Percentiles rank a stretch among this genome's conserved stretches.
phyloP scores from a whole-genome alignment of 2,797 vertebrate species.

The Oreochromis mossambicus region DNA sequence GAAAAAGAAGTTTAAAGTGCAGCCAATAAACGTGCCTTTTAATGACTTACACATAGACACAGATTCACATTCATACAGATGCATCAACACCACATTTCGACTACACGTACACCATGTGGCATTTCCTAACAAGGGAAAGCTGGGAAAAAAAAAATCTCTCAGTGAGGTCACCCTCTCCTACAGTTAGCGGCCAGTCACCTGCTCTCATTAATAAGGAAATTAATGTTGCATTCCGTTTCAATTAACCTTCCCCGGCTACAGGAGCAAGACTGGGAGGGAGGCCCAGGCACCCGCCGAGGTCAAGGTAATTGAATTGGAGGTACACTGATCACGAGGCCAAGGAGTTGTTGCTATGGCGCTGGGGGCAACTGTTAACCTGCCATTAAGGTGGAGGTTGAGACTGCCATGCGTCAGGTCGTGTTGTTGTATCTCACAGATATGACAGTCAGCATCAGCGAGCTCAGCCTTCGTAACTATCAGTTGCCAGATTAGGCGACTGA shows the following conservation, averaged over 20 bases:
- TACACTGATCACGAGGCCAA: constrained; percentile 66
- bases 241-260: constrained; percentile 79
- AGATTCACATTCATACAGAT: neutral
- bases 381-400: constrained; percentile 45
- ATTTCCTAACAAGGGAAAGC: constrained; percentile 23
- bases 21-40: neutral
- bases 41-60: neutral
- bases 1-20: neutral
- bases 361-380: constrained; percentile 36
- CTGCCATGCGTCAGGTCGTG: constrained; percentile 26
- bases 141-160: constrained; percentile 1
- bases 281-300: constrained; percentile 68
- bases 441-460: constrained; percentile 3
- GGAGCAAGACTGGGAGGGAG: constrained; percentile 69
- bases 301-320: constrained; percentile 80
- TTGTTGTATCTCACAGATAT: constrained; percentile 17
- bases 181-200: constrained; percentile 63
- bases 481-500: constrained; percentile 5
- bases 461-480: neutral
- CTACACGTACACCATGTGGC: neutral
- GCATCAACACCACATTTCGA: neutral
- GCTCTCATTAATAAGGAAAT: constrained; percentile 81
- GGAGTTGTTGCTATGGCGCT: constrained; percentile 54
- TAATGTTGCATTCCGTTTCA: constrained; percentile 82
- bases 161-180: constrained; percentile 62